Base-by-base conservation (phyloP, 2,113 vertebrate species). In the Heloderma charlesbogerti region DNA sequence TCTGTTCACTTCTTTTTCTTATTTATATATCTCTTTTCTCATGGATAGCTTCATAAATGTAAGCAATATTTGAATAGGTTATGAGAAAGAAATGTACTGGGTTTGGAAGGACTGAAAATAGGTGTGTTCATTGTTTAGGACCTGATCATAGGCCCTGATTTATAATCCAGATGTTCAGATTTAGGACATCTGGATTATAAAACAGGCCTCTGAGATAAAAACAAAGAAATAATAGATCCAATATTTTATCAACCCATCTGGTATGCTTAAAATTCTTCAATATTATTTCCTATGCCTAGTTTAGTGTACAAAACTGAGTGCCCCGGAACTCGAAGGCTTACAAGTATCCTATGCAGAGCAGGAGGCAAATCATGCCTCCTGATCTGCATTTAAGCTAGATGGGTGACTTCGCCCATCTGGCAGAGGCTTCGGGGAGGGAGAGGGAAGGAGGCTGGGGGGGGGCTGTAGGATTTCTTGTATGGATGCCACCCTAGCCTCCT, bases 21-120 rank as follows among this genome's bases (percentile, higher is more conserved):
- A 81, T 9, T 85, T 89, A 72, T 88, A 22, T 92, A 80, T 77
- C 75, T 16, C 87, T 37, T 89, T 91, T 90, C 88, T 37, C 25
- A 69, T 78, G 87, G 54, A 54, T 31, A 88, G 81, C 72, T 95
- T 79, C 77, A 87, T 89, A 18, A 27, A 57, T 88, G 43, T 69
- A 86, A 90, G 18, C 83, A 1, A 0, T 0, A 63, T 69, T 92
- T 40, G 71, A 43, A 37, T 20, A 77, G 31, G 16, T 31, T 90
- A 74, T 89, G 89, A 92, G 6, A 9, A 82, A 71, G 31, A 69
- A 92, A 87, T 90, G 63, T 34, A 8, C 45, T 66, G 43, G 83
- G 6, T 89, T 3, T 84, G 86, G 10, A 83, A 79, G 13, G 5
- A 63, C 29, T 6, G 18, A 43, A n/a, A 9, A 72, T 15, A n/a